Evolutionary conservation across 2,888 invertebrate species (phyloP), one percentile per base, ranked within the genome.

Genomic region (Cremastobaeus sp.): DNA sequence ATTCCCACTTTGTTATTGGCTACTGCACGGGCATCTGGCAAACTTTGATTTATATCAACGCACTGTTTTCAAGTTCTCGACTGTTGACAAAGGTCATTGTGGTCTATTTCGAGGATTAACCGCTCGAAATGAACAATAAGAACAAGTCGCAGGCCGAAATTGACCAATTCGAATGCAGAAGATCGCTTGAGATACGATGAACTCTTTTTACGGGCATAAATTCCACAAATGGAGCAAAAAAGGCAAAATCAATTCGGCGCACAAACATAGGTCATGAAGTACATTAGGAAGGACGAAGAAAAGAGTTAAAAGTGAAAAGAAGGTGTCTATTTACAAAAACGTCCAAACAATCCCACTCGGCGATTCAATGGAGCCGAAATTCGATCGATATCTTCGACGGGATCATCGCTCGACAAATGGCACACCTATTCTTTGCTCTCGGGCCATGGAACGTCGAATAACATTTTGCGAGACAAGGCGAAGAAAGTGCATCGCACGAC

Each of bases 361-460:
- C 54, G 59, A 57, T 71, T 57, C 37, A 64, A 18, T 11, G 25
- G 60, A 12, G 39, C 62, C 66, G 65, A 69, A 65, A 74, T 74
- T 65, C 60, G 60, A 55, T 57, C 65, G 48, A 73, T 80, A 79
- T 78, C 79, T 79, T 57, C 15, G 55, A 55, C 55, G 57, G 62
- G 74, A 78, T 80, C 78, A 74, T 78, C 77, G 77, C 71, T 75
- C 77, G 77, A 64, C 79, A 79, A 80, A 79, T 79, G 78, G 73
- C 77, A 70, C 76, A 74, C 71, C 78, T 77, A 78, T 78, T 78
- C 57, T 60, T 76, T 55, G 57, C 34, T 30, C 20, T 32, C 9
- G 8, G 37, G 66, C 73, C 70, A 59, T 62, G 54, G 45, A 28
- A 62, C 54, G 52, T 57, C 68, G 66, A 65, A 59, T 54, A 71